Conservation (phyloP, 2,888 invertebrate species). For the Andrena dorsata region DNA sequence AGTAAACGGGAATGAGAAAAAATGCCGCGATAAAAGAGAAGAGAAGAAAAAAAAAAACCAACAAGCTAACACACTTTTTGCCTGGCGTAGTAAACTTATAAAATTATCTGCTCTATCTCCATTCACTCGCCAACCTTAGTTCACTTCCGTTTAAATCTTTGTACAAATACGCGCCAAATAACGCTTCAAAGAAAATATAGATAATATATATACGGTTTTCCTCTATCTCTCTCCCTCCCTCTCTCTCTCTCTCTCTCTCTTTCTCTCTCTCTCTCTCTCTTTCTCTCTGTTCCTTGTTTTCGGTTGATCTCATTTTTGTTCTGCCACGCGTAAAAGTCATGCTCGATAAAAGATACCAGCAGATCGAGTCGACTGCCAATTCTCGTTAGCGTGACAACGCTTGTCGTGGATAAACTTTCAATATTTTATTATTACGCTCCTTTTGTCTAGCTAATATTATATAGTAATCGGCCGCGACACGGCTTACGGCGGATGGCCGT, state of each 20-base stretch:
- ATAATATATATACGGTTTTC: slow-evolving; percentile 20
- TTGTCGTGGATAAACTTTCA: slow-evolving; percentile 29
- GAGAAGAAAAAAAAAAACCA: slow-evolving; percentile 37
- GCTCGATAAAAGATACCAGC: slow-evolving; percentile 41
- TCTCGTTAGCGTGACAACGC: slow-evolving; percentile 28
- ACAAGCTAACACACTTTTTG: slow-evolving; percentile 26
- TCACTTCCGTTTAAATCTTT: slow-evolving; percentile 31
- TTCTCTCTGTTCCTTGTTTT: background rate
- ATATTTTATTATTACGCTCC: slow-evolving; percentile 28
- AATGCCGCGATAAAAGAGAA: slow-evolving; percentile 25
- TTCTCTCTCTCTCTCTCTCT: background rate
- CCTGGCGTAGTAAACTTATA: slow-evolving; percentile 16
- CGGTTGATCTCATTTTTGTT: slow-evolving; percentile 13
- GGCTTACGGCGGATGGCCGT: slow-evolving; percentile 20
- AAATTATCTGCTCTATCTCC: slow-evolving; percentile 7
- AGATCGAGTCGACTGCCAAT: slow-evolving; percentile 28
- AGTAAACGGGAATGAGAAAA: slow-evolving; percentile 46
- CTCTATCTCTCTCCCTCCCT: background rate
- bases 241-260: no score
- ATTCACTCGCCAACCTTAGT: background rate
- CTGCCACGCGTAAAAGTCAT: slow-evolving; percentile 35
- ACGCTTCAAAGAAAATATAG: slow-evolving; percentile 31
- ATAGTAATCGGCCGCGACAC: slow-evolving; percentile 27
- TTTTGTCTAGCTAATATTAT: slow-evolving; percentile 14
- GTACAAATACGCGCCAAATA: slow-evolving; percentile 44